Percentiles rank a stretch among this genome's conserved stretches.
phyloP scores from a whole-genome alignment of 2,113 vertebrate species.

The Ageneiosus marmoratus region DNA sequence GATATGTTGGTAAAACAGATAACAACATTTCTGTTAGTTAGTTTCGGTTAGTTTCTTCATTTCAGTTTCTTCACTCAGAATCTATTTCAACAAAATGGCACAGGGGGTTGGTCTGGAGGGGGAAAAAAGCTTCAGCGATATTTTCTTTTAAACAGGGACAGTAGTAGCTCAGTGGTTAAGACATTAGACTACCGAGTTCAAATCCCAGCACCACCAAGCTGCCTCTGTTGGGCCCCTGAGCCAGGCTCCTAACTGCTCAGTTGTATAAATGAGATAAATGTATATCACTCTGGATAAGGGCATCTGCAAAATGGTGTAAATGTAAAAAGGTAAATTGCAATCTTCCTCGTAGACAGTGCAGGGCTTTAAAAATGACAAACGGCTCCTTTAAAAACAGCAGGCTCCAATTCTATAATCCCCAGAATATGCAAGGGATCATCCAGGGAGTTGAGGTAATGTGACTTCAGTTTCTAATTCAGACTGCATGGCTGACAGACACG shows the following conservation, averaged over 20 bases:
- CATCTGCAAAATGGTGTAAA: too few relatives aligned
- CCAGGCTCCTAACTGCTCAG: too few relatives aligned
- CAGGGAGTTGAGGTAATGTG: slow-evolving; percentile 18
- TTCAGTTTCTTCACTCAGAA: too few relatives aligned
- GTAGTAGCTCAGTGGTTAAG: too few relatives aligned
- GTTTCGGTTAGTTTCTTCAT: background rate
- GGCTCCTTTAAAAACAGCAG: slow-evolving; percentile 8
- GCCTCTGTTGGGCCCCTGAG: too few relatives aligned
- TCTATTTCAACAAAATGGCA: background rate
- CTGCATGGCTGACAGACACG: background rate
- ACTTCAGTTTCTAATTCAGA: background rate
- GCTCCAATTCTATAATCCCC: slow-evolving; percentile 13
- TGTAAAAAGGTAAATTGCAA: too few relatives aligned
- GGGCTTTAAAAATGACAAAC: background rate
- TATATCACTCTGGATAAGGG: too few relatives aligned
- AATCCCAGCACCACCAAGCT: too few relatives aligned
- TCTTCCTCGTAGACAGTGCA: background rate
- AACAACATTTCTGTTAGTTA: background rate
- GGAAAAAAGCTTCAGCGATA: background rate
- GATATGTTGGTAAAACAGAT: background rate
- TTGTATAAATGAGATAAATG: too few relatives aligned
- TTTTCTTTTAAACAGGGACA: background rate
- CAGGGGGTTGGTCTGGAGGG: background rate
- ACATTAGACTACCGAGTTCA: too few relatives aligned
- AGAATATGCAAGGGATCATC: background rate